Conservation (phyloP, 2,888 invertebrate genomes). For the Hermaeophaga mercurialis region DNA sequence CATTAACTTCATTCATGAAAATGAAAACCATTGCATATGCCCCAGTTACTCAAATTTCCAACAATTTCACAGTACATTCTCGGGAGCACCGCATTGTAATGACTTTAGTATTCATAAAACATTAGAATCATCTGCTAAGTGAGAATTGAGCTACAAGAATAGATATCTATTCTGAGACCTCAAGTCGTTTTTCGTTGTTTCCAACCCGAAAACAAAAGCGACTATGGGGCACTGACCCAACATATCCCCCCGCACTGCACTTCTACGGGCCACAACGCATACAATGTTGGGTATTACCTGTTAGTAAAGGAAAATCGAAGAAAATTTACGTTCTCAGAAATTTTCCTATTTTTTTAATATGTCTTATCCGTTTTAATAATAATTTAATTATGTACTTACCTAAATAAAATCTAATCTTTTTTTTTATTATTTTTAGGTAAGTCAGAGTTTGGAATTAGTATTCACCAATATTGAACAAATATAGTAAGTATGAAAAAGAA, state of each 20-base stretch:
- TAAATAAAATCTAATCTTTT: too few species aligned
- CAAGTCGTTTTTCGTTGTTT: slow-evolving; percentile 29
- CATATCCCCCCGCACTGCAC: slow-evolving; percentile 13
- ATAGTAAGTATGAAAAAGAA: too few species aligned
- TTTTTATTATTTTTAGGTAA: too few species aligned
- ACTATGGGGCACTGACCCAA: slow-evolving; percentile 33
- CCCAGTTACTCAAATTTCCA: slow-evolving; percentile 20
- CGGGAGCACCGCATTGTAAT: slow-evolving; percentile 22
- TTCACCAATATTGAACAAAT: too few species aligned
- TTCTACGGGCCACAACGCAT: slow-evolving; percentile 10
- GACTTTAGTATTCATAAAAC: slow-evolving; percentile 26
- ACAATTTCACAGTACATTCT: slow-evolving; percentile 21
- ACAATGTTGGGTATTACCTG: slow-evolving; percentile 28
- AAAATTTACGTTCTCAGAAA: background rate
- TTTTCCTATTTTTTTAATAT: background rate
- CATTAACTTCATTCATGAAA: slow-evolving; percentile 8
- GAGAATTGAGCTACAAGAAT: slow-evolving; percentile 31
- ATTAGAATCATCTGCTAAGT: slow-evolving; percentile 28
- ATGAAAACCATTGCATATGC: slow-evolving; percentile 5
- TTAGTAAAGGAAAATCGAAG: background rate
- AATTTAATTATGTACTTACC: too few species aligned
- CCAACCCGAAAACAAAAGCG: slow-evolving; percentile 31
- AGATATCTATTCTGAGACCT: slow-evolving; percentile 30
- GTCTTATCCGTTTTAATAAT: too few species aligned
- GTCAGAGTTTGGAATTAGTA: too few species aligned